Base-by-base conservation (phyloP, 1,140 invertebrate genomes). In the Brachionus angularis region DNA sequence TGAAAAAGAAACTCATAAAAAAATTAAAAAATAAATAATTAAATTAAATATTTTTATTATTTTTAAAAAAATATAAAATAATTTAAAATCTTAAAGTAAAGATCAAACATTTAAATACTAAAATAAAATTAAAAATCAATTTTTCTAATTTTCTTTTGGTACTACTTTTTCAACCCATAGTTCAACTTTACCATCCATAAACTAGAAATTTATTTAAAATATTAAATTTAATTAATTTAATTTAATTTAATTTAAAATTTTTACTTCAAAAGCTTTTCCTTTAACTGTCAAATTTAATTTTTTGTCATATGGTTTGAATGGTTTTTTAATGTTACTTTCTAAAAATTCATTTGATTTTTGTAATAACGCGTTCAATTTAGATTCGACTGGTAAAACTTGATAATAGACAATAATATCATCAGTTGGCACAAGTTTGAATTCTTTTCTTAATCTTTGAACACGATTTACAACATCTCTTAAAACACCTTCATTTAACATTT, bases 381-480 rank as follows among this genome's bases (percentile, higher is more conserved):
- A 33, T 18, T 67, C 36, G 14, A 21, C 47, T 10, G 62, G 62
- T 36, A 55, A 62, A 18, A 78, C 84, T 29, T 85, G 80, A 77
- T 91, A 93, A 78, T 88, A 94, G 36, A 94, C 88, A 34, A 86
- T 85, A 23, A 97, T 91, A 71, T 88, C 86, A 83, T 98, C 93
- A 8, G 91, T 89, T 0, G 94, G 93, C 18, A 94, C 88, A 12
- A 98, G 83, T 76, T 91, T 88, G 1, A 91, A 93, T 82, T 83
- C 73, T 8, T 74, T 75, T 67, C 96, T 84, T 0, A 98, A 82
- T 82, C 96, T 96, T 78, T 99, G 96, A 39, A 99, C 86, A 46
- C 95, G 86, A 79, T 98, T 98, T 27, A 96, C 92, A 7, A 98
- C 87, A 83, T 98, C 96, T 71, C 96, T 74, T 14, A 80, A 80